Base-by-base conservation (phyloP, 2,888 invertebrate species). In the Ptilodon capucinus region DNA sequence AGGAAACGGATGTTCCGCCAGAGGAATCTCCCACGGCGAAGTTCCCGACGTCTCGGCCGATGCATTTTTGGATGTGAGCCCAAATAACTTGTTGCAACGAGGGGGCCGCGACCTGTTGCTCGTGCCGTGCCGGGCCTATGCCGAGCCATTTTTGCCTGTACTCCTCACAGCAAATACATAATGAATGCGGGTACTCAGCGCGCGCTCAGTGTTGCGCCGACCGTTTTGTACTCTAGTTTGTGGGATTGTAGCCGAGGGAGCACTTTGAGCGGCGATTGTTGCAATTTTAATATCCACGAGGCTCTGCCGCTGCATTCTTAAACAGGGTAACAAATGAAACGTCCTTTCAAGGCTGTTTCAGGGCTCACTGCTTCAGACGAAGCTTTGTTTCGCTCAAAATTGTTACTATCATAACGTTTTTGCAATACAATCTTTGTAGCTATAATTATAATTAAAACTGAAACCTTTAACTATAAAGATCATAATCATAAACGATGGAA, bases 21-120 rank as follows among this genome's bases (percentile, higher is more conserved):
- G 71, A 72, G 64, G 57, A 53, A 57, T 59, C 64, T 68, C 68
- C 64, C 47, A 57, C 64, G 71, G 57, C 68, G 62, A 80, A 85
- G 76, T 84, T 85, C 65, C 71, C 72, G 76, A 71, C 71, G 73
- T 78, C 75, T 77, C 78, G 75, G 77, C 77, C 86, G 86, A 81
- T 91, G 90, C 90, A 90, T 90, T 91, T 91, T 91, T 91, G 90
- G 90, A 89, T 81, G 81, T 74, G 86, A 81, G 89, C 90, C 90
- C 89, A 88, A 81, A 81, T 79, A 79, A 90, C 90, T 86, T 90
- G 90, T 90, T 90, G 90, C 90, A 83, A 74, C 79, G 62, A 67
- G 61, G 73, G 86, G 82, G 64, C 60, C 55, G 67, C 68, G 68
- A 90, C 90, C 88, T 90, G 90, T 91, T 90, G 90, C 86, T 61